These are phyloP conservation scores for Sturmia bella DNA, from an alignment of 2,888 invertebrate species.

Conservation along the genomic window DNA sequence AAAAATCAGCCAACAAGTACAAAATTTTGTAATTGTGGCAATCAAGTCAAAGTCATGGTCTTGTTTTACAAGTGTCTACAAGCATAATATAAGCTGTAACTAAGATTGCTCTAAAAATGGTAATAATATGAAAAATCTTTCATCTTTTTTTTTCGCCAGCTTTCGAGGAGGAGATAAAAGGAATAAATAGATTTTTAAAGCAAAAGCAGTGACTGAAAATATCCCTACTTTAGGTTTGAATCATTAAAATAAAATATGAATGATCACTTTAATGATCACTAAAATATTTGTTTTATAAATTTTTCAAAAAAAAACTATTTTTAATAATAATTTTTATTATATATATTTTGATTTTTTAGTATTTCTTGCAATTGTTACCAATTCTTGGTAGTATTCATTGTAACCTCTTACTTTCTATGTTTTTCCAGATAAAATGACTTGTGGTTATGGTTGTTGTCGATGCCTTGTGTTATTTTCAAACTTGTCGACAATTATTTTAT, in stretches of 20 bases:
- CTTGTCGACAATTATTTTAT: constrained; percentile 79
- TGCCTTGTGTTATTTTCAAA: constrained; percentile 41
- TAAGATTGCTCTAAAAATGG: constrained; percentile 56
- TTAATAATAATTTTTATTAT: too few species aligned
- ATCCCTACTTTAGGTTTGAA: too few species aligned
- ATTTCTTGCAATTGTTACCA: too few species aligned
- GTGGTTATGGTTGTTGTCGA: constrained; percentile 42
- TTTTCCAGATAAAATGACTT: constrained; percentile 18
- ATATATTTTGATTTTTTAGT: too few species aligned
- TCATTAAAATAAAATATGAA: too few species aligned
- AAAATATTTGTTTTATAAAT: too few species aligned
- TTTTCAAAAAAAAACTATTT: too few species aligned
- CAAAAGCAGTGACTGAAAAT: too few species aligned
- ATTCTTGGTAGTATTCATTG: not conserved
- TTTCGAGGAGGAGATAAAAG: too few species aligned
- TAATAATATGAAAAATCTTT: constrained; percentile 64
- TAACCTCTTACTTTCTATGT: not conserved
- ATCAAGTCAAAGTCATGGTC: constrained; percentile 49
- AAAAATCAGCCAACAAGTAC: constrained; percentile 19
- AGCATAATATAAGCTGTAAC: constrained; percentile 17
- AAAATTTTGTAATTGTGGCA: constrained; percentile 3
- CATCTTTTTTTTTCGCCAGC: constrained; percentile 28
- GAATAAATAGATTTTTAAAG: too few species aligned
- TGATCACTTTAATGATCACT: too few species aligned
- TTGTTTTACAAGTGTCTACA: constrained; percentile 56